Base-by-base conservation (phyloP, 2,797 vertebrate species). In the Cossypha heuglini region DNA sequence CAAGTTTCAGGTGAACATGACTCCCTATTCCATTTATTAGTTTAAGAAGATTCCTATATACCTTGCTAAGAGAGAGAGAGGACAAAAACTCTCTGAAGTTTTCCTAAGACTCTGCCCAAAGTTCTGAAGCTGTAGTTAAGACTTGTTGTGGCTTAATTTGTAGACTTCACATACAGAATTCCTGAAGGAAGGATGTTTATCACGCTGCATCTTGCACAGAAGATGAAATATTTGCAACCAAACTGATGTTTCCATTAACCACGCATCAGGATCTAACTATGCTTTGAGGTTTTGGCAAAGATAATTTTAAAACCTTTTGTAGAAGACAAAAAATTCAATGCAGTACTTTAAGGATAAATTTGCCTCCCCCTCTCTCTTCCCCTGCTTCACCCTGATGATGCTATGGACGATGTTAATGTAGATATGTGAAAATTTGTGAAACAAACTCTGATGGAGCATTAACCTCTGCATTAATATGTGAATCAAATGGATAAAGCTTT, bases 341-440 rank as follows among this genome's bases (percentile, higher is more conserved):
- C 11, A 33, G 64, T 38, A 35, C 11, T 15, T 67, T 31, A 10
- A 52, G 59, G 9, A 54, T 25, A 64, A 67, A 52, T 76, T 61
- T 69, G 3, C 12, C 28, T 66, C 5, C 7, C 7, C 3, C 17
- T 4, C 6, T 9, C 10, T 64, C 18, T 16, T 57, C 31, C 10
- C 5, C 5, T 0, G 1, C 10, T n/a, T 38, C 3, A 4, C 5
- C 20, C 18, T 1, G 1, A 2, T 0, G 3, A 49, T 54, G 7
- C 8, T 55, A 25, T 16, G 19, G 57, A 40, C 40, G 6, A 45
- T 57, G 28, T 43, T 55, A 59, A 69, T 7, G 22, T 37, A 69
- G 51, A 48, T 52, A 33, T 15, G 15, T 73, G 48, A 10, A 73
- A 64, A 54, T 67, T 51, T 62, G 42, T 37, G 38, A 86, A 78